Base-by-base conservation (phyloP, 2,113 vertebrate species). In the Lepus europaeus region DNA sequence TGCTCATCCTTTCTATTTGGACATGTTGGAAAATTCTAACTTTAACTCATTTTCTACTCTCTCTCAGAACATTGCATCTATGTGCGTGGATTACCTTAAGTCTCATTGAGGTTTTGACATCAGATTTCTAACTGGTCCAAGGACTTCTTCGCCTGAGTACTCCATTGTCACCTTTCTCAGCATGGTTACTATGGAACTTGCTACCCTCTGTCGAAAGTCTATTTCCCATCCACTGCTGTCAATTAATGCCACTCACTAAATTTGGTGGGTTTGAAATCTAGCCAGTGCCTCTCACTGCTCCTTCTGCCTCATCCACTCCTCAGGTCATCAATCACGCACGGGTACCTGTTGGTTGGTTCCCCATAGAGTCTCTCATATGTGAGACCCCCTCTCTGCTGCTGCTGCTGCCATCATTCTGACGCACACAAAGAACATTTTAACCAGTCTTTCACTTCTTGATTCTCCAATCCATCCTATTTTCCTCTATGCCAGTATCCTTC, bases 231-330 rank as follows among this genome's bases (percentile, higher is more conserved):
- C 22, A 49, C 14, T 17, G n/a, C 45, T 83, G 69, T 63, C 19
- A 9, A 9, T 87, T 64, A 59, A 59, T 59, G 87, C 51, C 74
- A 89, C 31, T 76, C 70, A 66, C 68, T 86, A n/a, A 59, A 20
- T 73, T 77, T 77, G 27, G 53, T 59, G 76, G n/a, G 36, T 91
- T 93, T 94, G 89, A 95, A 96, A 86, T 79, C 16, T 39, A 69
- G 25, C 49, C 53, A 17, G 0, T 45, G 12, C 8, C 20, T 10
- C 63, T 64, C 31, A n/a, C 72, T 83, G 29, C 8, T 91, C 72
- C 49, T 56, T 80, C 36, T 63, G n/a, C 53, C 66, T 84, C 14
- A 33, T 10, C 16, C 11, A 27, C 56, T 82, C 25, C 69, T 79
- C 36, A n/a, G 70, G 79, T 39, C 13, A 1, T 68, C 39, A 66